phyloP scores from a whole-genome alignment of 1,140 invertebrate genomes.

The Procambarus clarkii region DNA sequence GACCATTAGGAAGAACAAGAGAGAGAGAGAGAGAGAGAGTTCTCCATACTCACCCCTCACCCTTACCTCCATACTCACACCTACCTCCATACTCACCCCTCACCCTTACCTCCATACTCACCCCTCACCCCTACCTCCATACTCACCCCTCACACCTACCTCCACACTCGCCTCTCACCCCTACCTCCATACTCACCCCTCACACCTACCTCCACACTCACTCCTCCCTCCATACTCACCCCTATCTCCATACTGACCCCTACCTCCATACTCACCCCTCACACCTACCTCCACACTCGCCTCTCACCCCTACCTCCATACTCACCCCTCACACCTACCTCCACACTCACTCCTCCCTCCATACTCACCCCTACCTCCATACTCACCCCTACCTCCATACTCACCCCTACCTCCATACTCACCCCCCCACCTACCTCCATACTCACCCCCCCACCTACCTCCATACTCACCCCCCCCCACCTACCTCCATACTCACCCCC shows the following conservation, averaged over 20 bases:
- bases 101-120: not conserved
- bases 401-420: not conserved
- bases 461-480: too few relatives aligned
- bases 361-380: not conserved
- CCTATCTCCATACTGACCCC: too few relatives aligned
- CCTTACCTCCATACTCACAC: too few relatives aligned
- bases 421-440: too few relatives aligned
- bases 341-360: not conserved
- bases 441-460: too few relatives aligned
- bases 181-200: too few relatives aligned
- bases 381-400: not conserved
- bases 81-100: not conserved
- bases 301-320: not conserved
- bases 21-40: too few relatives aligned
- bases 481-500: too few relatives aligned
- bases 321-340: not conserved
- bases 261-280: not conserved
- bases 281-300: not conserved
- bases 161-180: too few relatives aligned
- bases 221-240: not conserved
- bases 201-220: not conserved
- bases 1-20: too few relatives aligned
- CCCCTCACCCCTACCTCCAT: not conserved
- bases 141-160: not conserved
- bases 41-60: too few relatives aligned